Base-by-base conservation (phyloP, 2,113 vertebrate species). In the Xiphophorus maculatus region DNA sequence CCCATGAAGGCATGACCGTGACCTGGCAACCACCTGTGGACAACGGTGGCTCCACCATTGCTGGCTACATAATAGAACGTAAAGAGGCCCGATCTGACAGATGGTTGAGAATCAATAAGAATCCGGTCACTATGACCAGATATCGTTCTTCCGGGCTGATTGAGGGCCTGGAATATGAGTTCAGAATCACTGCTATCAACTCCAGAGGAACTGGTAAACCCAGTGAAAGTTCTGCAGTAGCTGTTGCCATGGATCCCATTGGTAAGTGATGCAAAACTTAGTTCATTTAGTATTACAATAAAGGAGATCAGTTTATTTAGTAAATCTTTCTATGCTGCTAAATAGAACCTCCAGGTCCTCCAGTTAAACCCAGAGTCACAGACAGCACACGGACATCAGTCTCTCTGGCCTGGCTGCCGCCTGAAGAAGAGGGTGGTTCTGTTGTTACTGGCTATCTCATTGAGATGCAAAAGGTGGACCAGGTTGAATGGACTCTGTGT, bases 391-490 rank as follows among this genome's bases (percentile, higher is more conserved):
- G 98, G 88, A 97, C 97, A 70, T 99, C 98, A 1, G 97, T 99
- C 15, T 96, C 97, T 70, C 90, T 99, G 85, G 98, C 97, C 84
- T 99, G 98, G 98, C 95, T 94, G 79, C 93, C 96, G 25, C 98
- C 98, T 78, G 97, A 97, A 91, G 97, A 99, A 70, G 97, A 98
- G 93, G 98, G 98, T 71, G 98, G 98, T 65, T 96, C 97, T 79
- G 92, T 95, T 82, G 93, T 99, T 83, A 97, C 93, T 58, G 98
- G 98, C 32, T 99, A 99, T 88, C 93, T 99, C 32, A 96, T 99
- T 73, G 97, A 99, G 93, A 99, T 99, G 98, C 98, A 99, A 89
- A 99, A 99, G 89, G 94, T 98, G 78, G 98, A 99, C 92, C 98
- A 99, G 88, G 92, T 96, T 88, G 98, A 99, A 95, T 99, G 98